Evolutionary conservation across 2,888 invertebrate species (phyloP).

Genomic region (Scelioninae gen. 2): DNA sequence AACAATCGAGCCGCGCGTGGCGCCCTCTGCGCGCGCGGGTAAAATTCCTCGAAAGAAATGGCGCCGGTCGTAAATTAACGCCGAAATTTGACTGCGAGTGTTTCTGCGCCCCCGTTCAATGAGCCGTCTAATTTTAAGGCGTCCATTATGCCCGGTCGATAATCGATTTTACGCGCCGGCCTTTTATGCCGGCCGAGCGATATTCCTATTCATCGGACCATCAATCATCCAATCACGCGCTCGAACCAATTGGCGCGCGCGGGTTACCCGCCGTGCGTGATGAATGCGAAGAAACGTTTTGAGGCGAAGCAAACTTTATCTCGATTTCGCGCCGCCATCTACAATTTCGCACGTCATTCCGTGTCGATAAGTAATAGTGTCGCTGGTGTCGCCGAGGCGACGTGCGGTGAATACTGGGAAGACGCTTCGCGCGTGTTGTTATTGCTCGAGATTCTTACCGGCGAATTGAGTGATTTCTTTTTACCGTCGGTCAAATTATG

Average conservation of each 20-base stretch:
- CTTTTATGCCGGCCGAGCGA: constrained; percentile 35
- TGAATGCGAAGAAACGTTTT: constrained; percentile 35
- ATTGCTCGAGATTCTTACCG: constrained; percentile 6
- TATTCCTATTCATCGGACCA: constrained; percentile 43
- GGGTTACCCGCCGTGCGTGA: constrained; percentile 15
- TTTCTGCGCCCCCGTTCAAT: constrained; percentile 32
- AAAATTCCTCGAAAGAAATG: constrained; percentile 37
- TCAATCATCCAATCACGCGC: constrained; percentile 50
- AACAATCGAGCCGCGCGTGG: constrained; percentile 34
- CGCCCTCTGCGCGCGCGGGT: constrained; percentile 30
- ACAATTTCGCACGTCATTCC: constrained; percentile 34
- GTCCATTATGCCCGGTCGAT: constrained; percentile 43
- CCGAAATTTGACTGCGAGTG: constrained; percentile 49
- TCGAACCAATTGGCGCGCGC: constrained; percentile 32
- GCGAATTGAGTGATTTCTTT: constrained; percentile 19
- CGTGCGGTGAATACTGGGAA: constrained; percentile 1
- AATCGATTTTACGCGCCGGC: constrained; percentile 50
- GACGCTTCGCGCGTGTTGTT: constrained; percentile 1
- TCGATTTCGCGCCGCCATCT: constrained; percentile 36
- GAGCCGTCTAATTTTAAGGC: constrained; percentile 55
- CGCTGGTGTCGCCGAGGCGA: constrained; percentile 10
- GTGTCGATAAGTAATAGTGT: constrained; percentile 41
- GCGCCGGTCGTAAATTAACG: constrained; percentile 35
- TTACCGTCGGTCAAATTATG: constrained; percentile 2
- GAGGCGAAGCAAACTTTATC: constrained; percentile 28